Evolutionary conservation across 2,888 invertebrate genomes (phyloP).

Genomic region (Clitarchus hookeri): DNA sequence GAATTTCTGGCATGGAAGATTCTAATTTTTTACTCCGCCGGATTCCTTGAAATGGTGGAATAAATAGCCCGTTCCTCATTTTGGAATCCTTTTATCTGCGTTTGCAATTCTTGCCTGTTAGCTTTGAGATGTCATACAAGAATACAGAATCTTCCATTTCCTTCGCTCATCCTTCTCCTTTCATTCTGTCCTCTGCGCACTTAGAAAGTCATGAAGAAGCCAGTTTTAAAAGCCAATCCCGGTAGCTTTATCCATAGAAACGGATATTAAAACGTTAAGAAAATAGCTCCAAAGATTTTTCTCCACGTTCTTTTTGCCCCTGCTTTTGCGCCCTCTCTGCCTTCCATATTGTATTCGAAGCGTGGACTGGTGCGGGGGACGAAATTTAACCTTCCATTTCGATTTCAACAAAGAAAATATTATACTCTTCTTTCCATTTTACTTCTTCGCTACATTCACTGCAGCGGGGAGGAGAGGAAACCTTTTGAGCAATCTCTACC

Average conservation of each 20-base stretch:
- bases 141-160: constrained; percentile 7
- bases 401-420: constrained; percentile 37
- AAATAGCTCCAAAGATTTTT: constrained; percentile 31
- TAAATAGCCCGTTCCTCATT: constrained; percentile 2
- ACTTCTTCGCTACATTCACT: constrained; percentile 12
- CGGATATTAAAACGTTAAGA: constrained; percentile 35
- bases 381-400: constrained; percentile 32
- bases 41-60: neutral
- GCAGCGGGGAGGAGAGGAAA: neutral
- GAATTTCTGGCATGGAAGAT: neutral
- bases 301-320: neutral
- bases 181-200: neutral
- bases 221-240: constrained; percentile 37
- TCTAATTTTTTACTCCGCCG: constrained; percentile 7
- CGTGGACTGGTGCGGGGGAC: neutral
- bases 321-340: neutral
- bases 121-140: constrained; percentile 22
- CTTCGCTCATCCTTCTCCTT: neutral
- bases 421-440: constrained; percentile 30
- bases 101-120: constrained; percentile 15
- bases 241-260: constrained; percentile 28
- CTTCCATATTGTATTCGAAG: neutral
- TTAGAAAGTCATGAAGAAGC: constrained; percentile 4
- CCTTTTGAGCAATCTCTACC: neutral
- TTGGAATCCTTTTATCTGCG: constrained; percentile 17